These are phyloP conservation scores for Sebastolobus alascanus DNA, from an alignment of 2,797 vertebrate species.

Conservation along the genomic window DNA sequence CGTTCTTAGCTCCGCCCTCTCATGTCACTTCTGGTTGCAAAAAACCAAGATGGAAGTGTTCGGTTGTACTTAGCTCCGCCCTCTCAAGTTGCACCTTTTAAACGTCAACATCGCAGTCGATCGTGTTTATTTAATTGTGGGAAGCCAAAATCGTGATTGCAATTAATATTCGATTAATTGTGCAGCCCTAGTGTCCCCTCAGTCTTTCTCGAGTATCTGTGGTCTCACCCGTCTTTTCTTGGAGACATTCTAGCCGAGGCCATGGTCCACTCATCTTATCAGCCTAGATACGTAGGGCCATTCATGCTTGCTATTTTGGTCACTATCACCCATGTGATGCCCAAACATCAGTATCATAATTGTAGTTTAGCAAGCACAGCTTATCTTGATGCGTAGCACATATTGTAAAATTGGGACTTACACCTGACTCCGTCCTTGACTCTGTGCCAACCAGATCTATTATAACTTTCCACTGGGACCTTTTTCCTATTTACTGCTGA, in stretches of 20 bases:
- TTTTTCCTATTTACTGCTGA: slow-evolving; percentile 9
- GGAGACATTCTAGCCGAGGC: not conserved
- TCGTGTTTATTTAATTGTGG: no score
- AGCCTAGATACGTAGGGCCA: not conserved
- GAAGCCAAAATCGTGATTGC: no score
- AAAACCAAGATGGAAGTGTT: no score
- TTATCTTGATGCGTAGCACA: slow-evolving; percentile 17
- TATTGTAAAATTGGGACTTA: slow-evolving; percentile 24
- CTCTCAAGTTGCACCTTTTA: no score
- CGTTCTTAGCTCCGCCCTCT: no score
- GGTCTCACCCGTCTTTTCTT: not conserved
- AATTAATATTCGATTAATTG: no score
- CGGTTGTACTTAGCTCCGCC: no score
- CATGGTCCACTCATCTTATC: slow-evolving; percentile 27
- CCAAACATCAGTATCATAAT: slow-evolving; percentile 7
- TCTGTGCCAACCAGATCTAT: not conserved
- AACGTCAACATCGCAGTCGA: no score
- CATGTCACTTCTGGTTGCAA: no score
- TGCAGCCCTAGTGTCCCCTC: slow-evolving; percentile 1
- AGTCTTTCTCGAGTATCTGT: not conserved
- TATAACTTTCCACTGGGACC: slow-evolving; percentile 13
- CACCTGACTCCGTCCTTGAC: slow-evolving; percentile 28
- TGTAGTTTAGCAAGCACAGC: not conserved
- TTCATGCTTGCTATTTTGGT: slow-evolving; percentile 11
- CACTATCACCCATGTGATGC: slow-evolving; percentile 9